Conservation (phyloP, 1,140 invertebrate genomes). For the Himalopsyche phryganea region DNA sequence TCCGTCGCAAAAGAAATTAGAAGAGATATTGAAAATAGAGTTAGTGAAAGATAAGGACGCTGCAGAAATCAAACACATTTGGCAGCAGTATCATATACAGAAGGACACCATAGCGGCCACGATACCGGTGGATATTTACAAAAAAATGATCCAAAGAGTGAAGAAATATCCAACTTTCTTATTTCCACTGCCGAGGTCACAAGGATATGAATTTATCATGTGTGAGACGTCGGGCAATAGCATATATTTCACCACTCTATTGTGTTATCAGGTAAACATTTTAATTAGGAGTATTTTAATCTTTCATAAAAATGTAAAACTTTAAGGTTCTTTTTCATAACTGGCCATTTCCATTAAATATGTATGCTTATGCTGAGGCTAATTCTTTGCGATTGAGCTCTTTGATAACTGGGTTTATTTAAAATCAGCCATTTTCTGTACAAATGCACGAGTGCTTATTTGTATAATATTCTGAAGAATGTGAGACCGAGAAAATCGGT, state of each 20-base stretch:
- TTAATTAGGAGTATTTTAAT: too few relatives aligned
- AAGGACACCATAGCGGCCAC: conserved; percentile 73
- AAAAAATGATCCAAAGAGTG: conserved; percentile 56
- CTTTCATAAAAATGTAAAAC: too few relatives aligned
- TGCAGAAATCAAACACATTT: conserved; percentile 74
- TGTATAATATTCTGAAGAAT: too few relatives aligned
- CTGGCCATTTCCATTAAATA: too few relatives aligned
- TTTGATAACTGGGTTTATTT: too few relatives aligned
- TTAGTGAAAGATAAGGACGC: conserved; percentile 68
- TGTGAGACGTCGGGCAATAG: conserved; percentile 70
- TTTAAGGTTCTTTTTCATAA: too few relatives aligned
- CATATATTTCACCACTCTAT: conserved; percentile 82
- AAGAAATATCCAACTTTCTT: conserved; percentile 69
- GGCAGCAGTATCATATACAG: conserved; percentile 75
- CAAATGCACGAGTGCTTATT: too few relatives aligned
- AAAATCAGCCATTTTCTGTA: too few relatives aligned
- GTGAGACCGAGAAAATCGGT: too few relatives aligned
- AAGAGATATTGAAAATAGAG: conserved; percentile 77
- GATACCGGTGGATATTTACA: conserved; percentile 60
- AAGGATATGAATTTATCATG: conserved; percentile 88
- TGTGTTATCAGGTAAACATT: conserved; percentile 75
- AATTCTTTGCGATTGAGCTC: too few relatives aligned
- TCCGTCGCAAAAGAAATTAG: conserved; percentile 55
- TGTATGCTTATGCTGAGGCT: too few relatives aligned
- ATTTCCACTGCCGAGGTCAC: conserved; percentile 73